A percentile compares a stretch with the other conserved stretches of the same genome.
These are phyloP conservation scores for Pangasius sanitwongsei DNA, from an alignment of 2,797 vertebrate genomes.

Conservation along the genomic window DNA sequence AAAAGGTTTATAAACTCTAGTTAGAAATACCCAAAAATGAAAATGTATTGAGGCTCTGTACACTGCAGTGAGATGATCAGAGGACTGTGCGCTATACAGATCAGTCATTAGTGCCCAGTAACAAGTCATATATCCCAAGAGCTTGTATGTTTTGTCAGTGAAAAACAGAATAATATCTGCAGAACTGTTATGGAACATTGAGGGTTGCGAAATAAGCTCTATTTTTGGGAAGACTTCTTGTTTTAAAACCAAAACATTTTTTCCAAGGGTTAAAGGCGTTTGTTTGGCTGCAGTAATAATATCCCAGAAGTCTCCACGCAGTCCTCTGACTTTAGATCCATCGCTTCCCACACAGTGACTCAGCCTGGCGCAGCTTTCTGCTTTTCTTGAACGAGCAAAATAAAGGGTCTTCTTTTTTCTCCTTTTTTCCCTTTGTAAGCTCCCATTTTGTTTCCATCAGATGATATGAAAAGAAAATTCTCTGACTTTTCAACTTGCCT, in stretches of 20 bases:
- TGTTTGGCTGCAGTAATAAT: constrained; percentile 37
- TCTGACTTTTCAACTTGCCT: constrained; percentile 16
- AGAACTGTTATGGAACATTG: neutral
- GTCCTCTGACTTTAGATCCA: constrained; percentile 44
- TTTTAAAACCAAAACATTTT: constrained; percentile 24
- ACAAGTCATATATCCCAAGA: neutral
- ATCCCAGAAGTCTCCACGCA: constrained; percentile 30
- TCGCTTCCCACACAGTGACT: constrained; percentile 49
- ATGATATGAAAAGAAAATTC: constrained; percentile 33
- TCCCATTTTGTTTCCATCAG: constrained; percentile 19
- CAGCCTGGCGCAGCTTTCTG: constrained; percentile 23
- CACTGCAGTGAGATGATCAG: neutral
- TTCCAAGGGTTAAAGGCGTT: constrained; percentile 16
- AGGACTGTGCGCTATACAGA: neutral
- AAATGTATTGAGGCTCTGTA: neutral
- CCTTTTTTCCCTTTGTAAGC: constrained; percentile 15
- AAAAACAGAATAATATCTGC: constrained; percentile 1
- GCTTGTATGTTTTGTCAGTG: neutral
- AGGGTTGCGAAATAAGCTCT: neutral
- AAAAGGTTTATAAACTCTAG: neutral
- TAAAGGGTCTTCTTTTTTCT: neutral
- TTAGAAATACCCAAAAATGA: neutral
- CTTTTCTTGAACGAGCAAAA: constrained; percentile 5
- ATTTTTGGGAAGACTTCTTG: neutral
- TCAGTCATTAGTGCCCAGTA: neutral